Conservation (phyloP, 2,113 vertebrate genomes). For the Lampris incognitus region DNA sequence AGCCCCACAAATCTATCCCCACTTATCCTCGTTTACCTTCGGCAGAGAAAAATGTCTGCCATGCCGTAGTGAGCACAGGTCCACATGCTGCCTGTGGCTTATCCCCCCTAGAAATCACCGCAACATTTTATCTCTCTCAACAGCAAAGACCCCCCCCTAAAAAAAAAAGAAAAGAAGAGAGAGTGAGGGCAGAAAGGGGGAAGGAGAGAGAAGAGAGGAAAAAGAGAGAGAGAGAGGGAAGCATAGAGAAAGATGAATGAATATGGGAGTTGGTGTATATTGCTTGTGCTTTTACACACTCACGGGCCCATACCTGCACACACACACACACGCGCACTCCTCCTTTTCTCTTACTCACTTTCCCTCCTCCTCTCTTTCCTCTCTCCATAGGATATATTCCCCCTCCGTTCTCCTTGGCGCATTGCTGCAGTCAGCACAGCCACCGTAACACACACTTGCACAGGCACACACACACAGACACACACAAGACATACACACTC, state of each 20-base stretch:
- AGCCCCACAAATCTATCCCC: no score
- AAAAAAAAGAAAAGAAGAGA: conserved; percentile 27
- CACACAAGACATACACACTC: conserved; percentile 35
- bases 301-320: conserved; percentile 27
- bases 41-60: conserved; percentile 43
- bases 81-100: conserved; percentile 57
- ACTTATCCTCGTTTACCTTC: conserved; percentile 27
- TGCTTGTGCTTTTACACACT: conserved; percentile 59
- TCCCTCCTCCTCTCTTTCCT: conserved; percentile 32
- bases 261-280: conserved; percentile 65
- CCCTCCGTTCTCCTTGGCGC: conserved; percentile 82
- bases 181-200: conserved; percentile 35
- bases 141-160: conserved; percentile 36
- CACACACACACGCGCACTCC: conserved; percentile 26
- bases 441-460: conserved; percentile 68
- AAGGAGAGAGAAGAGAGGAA: conserved; percentile 32
- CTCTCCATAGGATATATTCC: conserved; percentile 78
- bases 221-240: conserved; percentile 29
- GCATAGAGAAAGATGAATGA: conserved; percentile 70
- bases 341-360: conserved; percentile 44
- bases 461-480: conserved; percentile 43
- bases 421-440: conserved; percentile 82
- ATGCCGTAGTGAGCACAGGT: conserved; percentile 53
- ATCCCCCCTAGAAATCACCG: conserved; percentile 67
- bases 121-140: conserved; percentile 66